These are phyloP conservation scores for Catostomus latipinnis DNA, from an alignment of 2,797 vertebrate species.

Conservation along the genomic window DNA sequence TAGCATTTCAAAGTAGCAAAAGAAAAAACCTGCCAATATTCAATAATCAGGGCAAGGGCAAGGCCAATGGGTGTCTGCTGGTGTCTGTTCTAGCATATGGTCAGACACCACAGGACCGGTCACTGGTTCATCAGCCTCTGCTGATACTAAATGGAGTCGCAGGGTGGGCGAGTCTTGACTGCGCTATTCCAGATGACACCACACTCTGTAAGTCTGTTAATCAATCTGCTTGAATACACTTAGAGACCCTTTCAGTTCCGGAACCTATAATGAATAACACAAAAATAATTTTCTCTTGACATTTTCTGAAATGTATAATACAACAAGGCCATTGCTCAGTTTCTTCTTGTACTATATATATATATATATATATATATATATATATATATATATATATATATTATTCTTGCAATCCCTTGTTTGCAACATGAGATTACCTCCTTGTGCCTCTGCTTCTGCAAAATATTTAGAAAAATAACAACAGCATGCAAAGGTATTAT, in stretches of 20 bases:
- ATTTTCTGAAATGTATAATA: not conserved
- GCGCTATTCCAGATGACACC: slow-evolving; percentile 64
- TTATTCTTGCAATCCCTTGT: slow-evolving; percentile 14
- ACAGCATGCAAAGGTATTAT: slow-evolving; percentile 39
- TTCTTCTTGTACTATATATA: not conserved
- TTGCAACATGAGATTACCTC: slow-evolving; percentile 39
- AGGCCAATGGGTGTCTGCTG: slow-evolving; percentile 63
- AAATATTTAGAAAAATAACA: slow-evolving; percentile 47
- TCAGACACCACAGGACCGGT: slow-evolving; percentile 75
- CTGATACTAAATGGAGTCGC: slow-evolving; percentile 65
- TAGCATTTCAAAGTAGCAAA: slow-evolving; percentile 69
- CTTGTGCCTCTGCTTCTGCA: slow-evolving; percentile 16
- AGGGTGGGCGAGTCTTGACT: slow-evolving; percentile 61
- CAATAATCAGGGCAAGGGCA: slow-evolving; percentile 66
- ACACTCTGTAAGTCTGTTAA: slow-evolving; percentile 64
- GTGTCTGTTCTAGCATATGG: slow-evolving; percentile 80
- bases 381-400: not conserved
- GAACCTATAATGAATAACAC: slow-evolving; percentile 9
- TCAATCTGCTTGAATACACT: slow-evolving; percentile 69
- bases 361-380: no score
- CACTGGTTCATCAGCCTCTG: slow-evolving; percentile 69
- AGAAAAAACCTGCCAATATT: slow-evolving; percentile 64
- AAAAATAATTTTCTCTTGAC: slow-evolving; percentile 19
- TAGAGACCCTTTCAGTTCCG: slow-evolving; percentile 3
- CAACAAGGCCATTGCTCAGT: not conserved